phyloP scores from a whole-genome alignment of 2,113 vertebrate species.

The Cheirogaleus medius region DNA sequence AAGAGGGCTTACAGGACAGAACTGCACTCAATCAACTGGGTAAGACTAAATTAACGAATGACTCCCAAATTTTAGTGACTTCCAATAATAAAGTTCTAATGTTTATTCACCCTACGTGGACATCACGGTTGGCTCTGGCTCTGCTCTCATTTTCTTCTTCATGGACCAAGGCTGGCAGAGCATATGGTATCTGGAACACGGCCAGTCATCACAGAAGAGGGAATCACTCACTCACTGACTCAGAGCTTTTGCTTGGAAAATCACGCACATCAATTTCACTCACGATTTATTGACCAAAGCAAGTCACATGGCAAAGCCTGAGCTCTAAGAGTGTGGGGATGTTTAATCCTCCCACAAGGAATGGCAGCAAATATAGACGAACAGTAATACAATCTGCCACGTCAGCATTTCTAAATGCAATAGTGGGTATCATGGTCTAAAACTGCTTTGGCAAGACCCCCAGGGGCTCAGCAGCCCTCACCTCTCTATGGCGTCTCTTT shows the following conservation, averaged over 20 bases:
- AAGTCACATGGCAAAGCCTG: not conserved
- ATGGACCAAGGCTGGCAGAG: not conserved
- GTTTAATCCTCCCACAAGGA: not conserved
- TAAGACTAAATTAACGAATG: not conserved
- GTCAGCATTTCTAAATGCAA: not conserved
- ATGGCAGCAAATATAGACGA: not conserved
- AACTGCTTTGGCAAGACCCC: not conserved
- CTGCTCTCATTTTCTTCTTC: not conserved
- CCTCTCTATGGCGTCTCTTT: not conserved
- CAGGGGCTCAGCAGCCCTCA: not conserved
- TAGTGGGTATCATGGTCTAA: not conserved
- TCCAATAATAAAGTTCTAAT: not conserved
- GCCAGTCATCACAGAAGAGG: not conserved
- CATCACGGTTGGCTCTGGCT: not conserved
- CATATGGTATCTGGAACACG: not conserved
- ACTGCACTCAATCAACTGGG: not conserved
- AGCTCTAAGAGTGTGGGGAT: not conserved
- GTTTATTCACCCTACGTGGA: not conserved
- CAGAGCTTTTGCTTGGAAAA: constrained; percentile 32
- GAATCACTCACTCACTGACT: constrained; percentile 3
- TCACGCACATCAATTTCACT: not conserved
- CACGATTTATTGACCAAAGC: not conserved
- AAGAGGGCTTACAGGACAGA: not conserved
- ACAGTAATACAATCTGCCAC: not conserved
- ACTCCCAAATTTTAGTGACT: not conserved